phyloP scores from a whole-genome alignment of 2,888 invertebrate species.

The Oscheius sp. region DNA sequence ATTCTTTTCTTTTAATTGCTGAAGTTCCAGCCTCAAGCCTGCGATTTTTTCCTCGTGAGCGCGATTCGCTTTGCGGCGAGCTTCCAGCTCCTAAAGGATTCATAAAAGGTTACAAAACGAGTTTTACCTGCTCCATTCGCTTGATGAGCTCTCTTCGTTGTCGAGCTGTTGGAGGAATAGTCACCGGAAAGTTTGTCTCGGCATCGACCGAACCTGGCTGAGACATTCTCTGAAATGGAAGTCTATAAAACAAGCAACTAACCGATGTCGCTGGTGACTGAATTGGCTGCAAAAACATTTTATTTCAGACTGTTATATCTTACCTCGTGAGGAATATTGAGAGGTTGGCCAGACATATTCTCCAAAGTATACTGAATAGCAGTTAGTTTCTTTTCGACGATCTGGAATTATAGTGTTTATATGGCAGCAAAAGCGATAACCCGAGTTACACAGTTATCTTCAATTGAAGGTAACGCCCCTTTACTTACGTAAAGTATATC shows the following conservation, averaged over 20 bases:
- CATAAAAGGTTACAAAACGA: not conserved
- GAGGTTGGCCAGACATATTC: not conserved
- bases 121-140: slow-evolving; percentile 12
- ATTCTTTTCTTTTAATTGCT: slow-evolving; percentile 4
- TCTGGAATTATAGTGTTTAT: not conserved
- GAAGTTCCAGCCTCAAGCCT: not conserved
- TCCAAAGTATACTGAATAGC: not conserved
- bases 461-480: not conserved
- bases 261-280: too few relatives aligned
- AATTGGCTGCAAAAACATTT: not conserved
- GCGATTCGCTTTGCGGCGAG: slow-evolving; percentile 1
- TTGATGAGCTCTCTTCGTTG: slow-evolving; percentile 11
- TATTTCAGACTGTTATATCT: not conserved
- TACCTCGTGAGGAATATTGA: not conserved
- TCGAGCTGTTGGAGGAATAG: slow-evolving; percentile 2
- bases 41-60: slow-evolving; percentile 12
- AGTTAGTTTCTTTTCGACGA: not conserved
- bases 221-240: not conserved
- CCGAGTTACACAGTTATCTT: too few relatives aligned
- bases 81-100: slow-evolving; percentile 16
- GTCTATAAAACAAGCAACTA: too few relatives aligned
- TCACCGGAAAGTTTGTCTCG: not conserved
- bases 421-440: not conserved
- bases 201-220: not conserved
- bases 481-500: not conserved